Percentiles rank a stretch among this genome's conserved stretches.
These are phyloP conservation scores for Spodoptera picta DNA, from an alignment of 2,888 invertebrate genomes.

Conservation along the genomic window DNA sequence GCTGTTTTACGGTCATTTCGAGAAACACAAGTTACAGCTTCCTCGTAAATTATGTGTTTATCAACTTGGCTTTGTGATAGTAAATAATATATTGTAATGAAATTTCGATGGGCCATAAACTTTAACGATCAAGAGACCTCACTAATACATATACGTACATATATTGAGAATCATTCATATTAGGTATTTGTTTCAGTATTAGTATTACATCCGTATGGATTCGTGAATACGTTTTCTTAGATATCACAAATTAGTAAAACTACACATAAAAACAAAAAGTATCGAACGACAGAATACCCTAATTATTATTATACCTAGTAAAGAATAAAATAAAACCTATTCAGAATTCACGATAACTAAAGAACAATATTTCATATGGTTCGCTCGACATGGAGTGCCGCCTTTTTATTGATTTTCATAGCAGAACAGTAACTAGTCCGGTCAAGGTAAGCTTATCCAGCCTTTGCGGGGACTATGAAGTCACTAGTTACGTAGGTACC, in stretches of 20 bases:
- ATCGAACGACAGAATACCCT: too few relatives aligned
- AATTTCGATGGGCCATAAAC: conserved; percentile 52
- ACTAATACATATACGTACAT: conserved; percentile 33
- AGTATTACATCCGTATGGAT: too few relatives aligned
- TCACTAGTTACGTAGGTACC: not conserved
- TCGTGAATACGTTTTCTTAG: too few relatives aligned
- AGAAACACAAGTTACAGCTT: conserved; percentile 29
- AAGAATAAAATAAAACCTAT: too few relatives aligned
- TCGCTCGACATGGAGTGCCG: conserved; percentile 31
- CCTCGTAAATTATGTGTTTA: conserved; percentile 42
- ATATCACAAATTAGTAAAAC: too few relatives aligned
- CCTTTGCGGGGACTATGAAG: not conserved
- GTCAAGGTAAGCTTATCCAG: conserved; percentile 53
- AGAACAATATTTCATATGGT: conserved; percentile 27
- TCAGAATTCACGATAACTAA: not conserved
- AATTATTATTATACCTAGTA: too few relatives aligned
- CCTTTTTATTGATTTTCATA: conserved; percentile 59
- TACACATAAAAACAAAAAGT: too few relatives aligned
- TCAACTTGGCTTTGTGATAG: conserved; percentile 27
- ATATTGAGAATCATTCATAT: conserved; percentile 14
- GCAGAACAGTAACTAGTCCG: conserved; percentile 34
- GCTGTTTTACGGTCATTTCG: conserved; percentile 26
- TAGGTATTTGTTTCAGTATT: conserved; percentile 3
- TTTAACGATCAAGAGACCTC: conserved; percentile 49
- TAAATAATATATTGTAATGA: conserved; percentile 35